These are phyloP conservation scores for Fragum whitleyi DNA, from an alignment of 2,888 invertebrate species.

Conservation along the genomic window DNA sequence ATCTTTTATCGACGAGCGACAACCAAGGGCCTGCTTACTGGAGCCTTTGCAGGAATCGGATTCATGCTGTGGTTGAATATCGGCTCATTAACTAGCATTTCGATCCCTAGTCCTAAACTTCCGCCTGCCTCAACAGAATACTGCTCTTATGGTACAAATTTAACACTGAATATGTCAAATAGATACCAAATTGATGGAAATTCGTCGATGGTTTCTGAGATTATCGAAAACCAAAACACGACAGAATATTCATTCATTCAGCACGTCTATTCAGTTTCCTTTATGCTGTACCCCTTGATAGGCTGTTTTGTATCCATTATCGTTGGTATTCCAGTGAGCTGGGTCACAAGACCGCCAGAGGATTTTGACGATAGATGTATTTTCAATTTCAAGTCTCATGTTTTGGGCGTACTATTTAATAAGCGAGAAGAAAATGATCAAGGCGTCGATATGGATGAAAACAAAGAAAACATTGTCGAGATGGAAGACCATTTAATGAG, in stretches of 20 bases:
- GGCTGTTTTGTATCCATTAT: background rate
- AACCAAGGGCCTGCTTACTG: background rate
- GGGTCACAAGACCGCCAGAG: background rate
- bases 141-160: background rate
- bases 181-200: background rate
- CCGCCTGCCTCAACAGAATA: background rate
- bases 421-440: background rate
- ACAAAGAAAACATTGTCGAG: background rate
- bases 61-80: slow-evolving; percentile 19
- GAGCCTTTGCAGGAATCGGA: slow-evolving; percentile 10
- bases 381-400: background rate
- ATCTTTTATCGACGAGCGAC: slow-evolving; percentile 7
- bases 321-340: background rate
- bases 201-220: background rate
- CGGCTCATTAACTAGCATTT: background rate
- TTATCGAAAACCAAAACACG: background rate
- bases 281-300: background rate
- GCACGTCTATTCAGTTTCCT: background rate
- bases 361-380: background rate
- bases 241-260: background rate
- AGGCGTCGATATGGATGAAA: background rate
- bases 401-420: background rate
- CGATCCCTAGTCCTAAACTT: background rate
- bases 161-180: background rate
- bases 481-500: background rate